phyloP scores from a whole-genome alignment of 2,113 vertebrate genomes.

The Phyllopteryx taeniolatus region DNA sequence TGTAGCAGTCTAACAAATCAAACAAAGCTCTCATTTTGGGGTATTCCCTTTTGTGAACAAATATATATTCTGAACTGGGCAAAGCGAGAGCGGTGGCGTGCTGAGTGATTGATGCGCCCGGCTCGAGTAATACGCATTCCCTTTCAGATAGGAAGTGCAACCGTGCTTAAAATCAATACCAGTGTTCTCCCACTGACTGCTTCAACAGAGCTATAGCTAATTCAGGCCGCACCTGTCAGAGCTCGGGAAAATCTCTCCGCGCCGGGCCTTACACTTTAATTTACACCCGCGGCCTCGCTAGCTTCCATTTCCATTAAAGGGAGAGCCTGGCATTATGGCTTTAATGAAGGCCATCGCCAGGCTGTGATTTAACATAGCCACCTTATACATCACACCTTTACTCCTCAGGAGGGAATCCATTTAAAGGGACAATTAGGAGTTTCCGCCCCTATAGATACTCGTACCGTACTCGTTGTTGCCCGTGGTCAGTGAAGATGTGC shows the following conservation, averaged over 20 bases:
- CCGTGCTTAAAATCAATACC: conserved; percentile 77
- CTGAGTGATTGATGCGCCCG: conserved; percentile 74
- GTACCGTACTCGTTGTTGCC: conserved; percentile 42
- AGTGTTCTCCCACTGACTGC: conserved; percentile 73
- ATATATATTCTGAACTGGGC: conserved; percentile 54
- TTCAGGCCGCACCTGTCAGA: conserved; percentile 76
- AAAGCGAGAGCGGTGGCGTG: conserved; percentile 54
- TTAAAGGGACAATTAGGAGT: conserved; percentile 71
- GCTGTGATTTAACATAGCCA: conserved; percentile 74
- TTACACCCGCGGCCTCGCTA: conserved; percentile 68
- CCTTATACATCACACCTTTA: conserved; percentile 65
- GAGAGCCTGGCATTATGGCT: conserved; percentile 77
- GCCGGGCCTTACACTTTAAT: conserved; percentile 71
- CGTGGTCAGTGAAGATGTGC: conserved; percentile 49
- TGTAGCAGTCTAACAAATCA: conserved; percentile 9
- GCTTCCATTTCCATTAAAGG: conserved; percentile 78
- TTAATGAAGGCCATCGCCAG: conserved; percentile 73
- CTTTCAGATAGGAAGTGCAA: conserved; percentile 76
- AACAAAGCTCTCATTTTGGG: conserved; percentile 39
- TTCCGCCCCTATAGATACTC: conserved; percentile 42
- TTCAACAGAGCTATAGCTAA: conserved; percentile 77
- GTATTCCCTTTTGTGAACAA: conserved; percentile 65
- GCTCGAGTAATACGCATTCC: conserved; percentile 74
- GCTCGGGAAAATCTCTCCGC: conserved; percentile 70
- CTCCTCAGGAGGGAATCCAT: conserved; percentile 64